Percentiles rank a stretch among this genome's conserved stretches.
These are phyloP conservation scores for Hipposideros larvatus DNA, from an alignment of 2,797 vertebrate species.

Conservation along the genomic window DNA sequence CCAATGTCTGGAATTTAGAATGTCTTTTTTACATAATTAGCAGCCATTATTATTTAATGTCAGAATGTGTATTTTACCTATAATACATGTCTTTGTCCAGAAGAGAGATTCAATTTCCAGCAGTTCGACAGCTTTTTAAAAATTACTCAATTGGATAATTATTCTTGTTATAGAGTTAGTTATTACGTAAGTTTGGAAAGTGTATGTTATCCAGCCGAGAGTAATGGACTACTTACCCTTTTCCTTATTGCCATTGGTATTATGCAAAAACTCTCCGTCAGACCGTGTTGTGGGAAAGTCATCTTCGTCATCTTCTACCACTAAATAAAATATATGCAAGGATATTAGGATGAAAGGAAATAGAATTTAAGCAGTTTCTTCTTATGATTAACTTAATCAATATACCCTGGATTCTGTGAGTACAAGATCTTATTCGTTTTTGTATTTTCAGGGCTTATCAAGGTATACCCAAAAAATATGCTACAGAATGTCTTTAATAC, in stretches of 20 bases:
- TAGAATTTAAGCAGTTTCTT: conserved; percentile 43
- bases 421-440: background rate
- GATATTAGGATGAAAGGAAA: conserved; percentile 41
- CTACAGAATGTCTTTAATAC: background rate
- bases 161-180: conserved; percentile 17
- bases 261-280: conserved; percentile 94
- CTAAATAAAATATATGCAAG: conserved; percentile 84
- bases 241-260: conserved; percentile 96
- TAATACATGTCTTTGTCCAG: background rate
- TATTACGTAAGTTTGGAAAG: conserved; percentile 19
- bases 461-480: background rate
- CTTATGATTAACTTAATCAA: conserved; percentile 30
- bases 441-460: conserved; percentile 46
- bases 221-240: conserved; percentile 92
- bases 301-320: conserved; percentile 96
- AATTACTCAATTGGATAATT: conserved; percentile 37
- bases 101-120: conserved; percentile 39
- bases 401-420: conserved; percentile 28
- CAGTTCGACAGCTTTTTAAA: conserved; percentile 50
- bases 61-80: conserved; percentile 42
- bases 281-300: conserved; percentile 93
- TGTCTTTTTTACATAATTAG: background rate
- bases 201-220: background rate
- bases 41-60: background rate
- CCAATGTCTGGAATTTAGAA: background rate